These are phyloP conservation scores for Pantherophis guttatus DNA, from an alignment of 2,113 vertebrate genomes.

Conservation along the genomic window DNA sequence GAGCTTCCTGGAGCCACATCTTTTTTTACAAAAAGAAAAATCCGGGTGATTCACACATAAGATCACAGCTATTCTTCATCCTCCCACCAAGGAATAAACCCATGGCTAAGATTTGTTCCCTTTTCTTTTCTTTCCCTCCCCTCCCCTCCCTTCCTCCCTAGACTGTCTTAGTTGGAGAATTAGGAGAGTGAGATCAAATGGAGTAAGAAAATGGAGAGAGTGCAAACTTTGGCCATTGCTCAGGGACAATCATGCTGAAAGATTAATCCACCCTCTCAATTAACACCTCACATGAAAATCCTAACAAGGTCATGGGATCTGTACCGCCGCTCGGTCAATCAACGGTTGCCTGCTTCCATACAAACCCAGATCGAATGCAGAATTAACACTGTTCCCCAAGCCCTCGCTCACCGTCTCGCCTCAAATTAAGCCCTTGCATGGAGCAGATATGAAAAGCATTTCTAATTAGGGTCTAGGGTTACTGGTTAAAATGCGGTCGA, in stretches of 20 bases:
- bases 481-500: conserved; percentile 90
- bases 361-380: conserved; percentile 86
- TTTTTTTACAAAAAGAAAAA: neutral
- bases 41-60: neutral
- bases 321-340: conserved; percentile 84
- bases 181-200: conserved; percentile 72
- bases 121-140: neutral
- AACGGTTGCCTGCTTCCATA: conserved; percentile 78
- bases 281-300: conserved; percentile 94
- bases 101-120: conserved; percentile 64
- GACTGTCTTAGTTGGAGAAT: conserved; percentile 54
- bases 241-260: conserved; percentile 83
- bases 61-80: conserved; percentile 53
- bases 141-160: conserved; percentile 18
- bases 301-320: conserved; percentile 82
- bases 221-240: conserved; percentile 80
- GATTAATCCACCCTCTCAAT: conserved; percentile 92
- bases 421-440: conserved; percentile 92
- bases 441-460: conserved; percentile 90
- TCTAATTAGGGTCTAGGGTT: conserved; percentile 95
- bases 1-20: neutral
- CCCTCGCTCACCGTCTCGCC: conserved; percentile 79
- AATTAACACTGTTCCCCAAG: conserved; percentile 87
- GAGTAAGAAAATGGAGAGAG: conserved; percentile 69
- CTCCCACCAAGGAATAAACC: conserved; percentile 52